Conservation (phyloP, 2,797 vertebrate species). For the Cetoscarus ocellatus region DNA sequence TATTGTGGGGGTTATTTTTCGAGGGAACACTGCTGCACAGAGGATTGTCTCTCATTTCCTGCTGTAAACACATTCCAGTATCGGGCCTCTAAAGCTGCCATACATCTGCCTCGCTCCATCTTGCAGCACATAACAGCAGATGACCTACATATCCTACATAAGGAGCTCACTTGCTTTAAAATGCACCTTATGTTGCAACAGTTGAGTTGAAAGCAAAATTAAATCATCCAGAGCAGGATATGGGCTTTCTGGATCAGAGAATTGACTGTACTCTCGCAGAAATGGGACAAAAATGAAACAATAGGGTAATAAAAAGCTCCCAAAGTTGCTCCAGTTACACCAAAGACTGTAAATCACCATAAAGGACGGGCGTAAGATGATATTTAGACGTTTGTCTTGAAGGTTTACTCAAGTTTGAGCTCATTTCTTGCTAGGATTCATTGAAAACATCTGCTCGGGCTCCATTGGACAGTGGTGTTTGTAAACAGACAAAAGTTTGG, state of each 20-base stretch:
- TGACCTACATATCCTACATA: conserved; percentile 67
- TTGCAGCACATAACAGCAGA: conserved; percentile 25
- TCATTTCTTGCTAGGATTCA: neutral
- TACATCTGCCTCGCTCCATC: conserved; percentile 61
- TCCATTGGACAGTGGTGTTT: conserved; percentile 33
- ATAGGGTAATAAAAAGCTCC: too few relatives aligned
- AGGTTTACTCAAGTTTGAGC: neutral
- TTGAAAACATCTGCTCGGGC: fast-evolving
- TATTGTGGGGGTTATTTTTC: neutral
- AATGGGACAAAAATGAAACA: too few relatives aligned
- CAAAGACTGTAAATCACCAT: too few relatives aligned
- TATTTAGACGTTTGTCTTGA: too few relatives aligned
- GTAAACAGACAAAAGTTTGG: conserved; percentile 80
- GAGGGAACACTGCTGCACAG: neutral
- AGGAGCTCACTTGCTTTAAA: neutral
- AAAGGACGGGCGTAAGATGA: too few relatives aligned
- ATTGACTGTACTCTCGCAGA: too few relatives aligned
- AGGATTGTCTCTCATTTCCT: conserved; percentile 47
- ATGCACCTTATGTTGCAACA: neutral
- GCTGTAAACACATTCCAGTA: conserved; percentile 61
- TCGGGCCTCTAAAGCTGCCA: conserved; percentile 55
- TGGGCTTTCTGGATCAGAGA: too few relatives aligned
- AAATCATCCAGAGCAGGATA: too few relatives aligned
- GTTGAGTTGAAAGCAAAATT: neutral
- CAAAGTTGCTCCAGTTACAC: too few relatives aligned